Evolutionary conservation across 1,140 invertebrate species (phyloP).

Genomic region (Leptoteleia sp.): DNA sequence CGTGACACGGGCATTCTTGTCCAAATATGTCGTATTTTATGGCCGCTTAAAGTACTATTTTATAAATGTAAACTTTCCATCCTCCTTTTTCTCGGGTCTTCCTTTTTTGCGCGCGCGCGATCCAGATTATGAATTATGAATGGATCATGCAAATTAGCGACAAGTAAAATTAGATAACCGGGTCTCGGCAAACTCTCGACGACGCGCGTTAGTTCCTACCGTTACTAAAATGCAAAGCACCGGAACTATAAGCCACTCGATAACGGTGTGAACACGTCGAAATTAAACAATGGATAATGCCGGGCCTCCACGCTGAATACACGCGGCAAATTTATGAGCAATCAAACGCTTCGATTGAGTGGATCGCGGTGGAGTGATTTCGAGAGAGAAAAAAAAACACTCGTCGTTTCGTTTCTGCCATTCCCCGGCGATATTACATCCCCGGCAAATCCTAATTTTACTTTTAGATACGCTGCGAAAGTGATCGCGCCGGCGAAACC

Average conservation of each 20-base stretch:
- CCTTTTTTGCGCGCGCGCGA: too few species aligned
- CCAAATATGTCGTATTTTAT: slow-evolving; percentile 54
- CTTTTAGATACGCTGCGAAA: slow-evolving; percentile 37
- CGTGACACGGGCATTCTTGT: slow-evolving; percentile 46
- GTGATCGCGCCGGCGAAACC: too few species aligned
- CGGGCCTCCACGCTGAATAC: slow-evolving; percentile 42
- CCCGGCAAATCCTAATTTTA: slow-evolving; percentile 33
- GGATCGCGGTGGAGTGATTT: slow-evolving; percentile 32
- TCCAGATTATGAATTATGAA: slow-evolving; percentile 63
- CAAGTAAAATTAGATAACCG: slow-evolving; percentile 66
- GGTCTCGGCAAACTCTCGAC: slow-evolving; percentile 61
- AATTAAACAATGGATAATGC: slow-evolving; percentile 67
- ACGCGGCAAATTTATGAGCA: slow-evolving; percentile 61
- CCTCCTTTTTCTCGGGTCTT: too few species aligned
- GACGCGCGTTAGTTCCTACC: slow-evolving; percentile 49
- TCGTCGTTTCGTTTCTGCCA: slow-evolving; percentile 15
- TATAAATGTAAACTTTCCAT: slow-evolving; percentile 57
- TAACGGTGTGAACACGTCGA: slow-evolving; percentile 66
- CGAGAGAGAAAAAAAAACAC: slow-evolving; percentile 32
- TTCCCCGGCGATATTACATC: slow-evolving; percentile 3
- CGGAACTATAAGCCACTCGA: slow-evolving; percentile 64
- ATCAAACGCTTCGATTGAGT: slow-evolving; percentile 47
- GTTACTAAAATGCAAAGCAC: slow-evolving; percentile 64
- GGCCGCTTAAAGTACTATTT: slow-evolving; percentile 39
- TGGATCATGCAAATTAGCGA: slow-evolving; percentile 65